A percentile compares a stretch with the other conserved stretches of the same genome.
phyloP scores from a whole-genome alignment of 2,797 vertebrate species.

The Microhierax caerulescens region DNA sequence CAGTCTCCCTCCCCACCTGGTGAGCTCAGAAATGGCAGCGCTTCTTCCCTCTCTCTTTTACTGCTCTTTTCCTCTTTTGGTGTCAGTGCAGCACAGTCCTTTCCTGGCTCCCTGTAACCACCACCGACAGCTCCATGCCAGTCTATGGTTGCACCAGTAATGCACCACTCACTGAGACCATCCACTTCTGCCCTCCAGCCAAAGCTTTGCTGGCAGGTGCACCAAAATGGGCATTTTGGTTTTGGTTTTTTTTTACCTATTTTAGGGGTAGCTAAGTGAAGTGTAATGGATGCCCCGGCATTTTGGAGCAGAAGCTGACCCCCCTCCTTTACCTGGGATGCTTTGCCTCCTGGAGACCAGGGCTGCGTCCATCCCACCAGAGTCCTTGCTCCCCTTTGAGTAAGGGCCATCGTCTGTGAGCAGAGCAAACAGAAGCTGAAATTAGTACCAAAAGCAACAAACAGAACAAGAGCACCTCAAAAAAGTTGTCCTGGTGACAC shows the following conservation, averaged over 20 bases:
- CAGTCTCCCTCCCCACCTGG: neutral
- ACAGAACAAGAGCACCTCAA: neutral
- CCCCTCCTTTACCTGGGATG: constrained; percentile 86
- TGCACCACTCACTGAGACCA: neutral
- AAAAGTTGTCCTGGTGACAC: neutral
- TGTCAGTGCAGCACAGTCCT: neutral
- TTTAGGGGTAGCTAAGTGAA: neutral
- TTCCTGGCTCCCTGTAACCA: neutral
- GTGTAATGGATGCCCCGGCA: neutral
- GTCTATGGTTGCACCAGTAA: neutral
- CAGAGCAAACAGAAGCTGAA: constrained; percentile 10
- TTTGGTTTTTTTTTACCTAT: neutral
- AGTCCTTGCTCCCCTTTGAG: constrained; percentile 89
- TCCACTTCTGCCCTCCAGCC: neutral
- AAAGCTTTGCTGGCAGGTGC: neutral
- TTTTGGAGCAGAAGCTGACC: neutral
- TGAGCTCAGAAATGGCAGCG: accelerated
- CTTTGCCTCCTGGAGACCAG: constrained; percentile 90
- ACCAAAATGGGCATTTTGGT: neutral
- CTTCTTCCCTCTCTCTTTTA: neutral
- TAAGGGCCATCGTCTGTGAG: constrained; percentile 92
- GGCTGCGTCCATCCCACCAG: constrained; percentile 81
- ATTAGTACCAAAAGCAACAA: neutral
- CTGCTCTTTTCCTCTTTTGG: neutral
- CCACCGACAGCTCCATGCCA: neutral